Conservation (phyloP, 2,113 vertebrate species). For the Larimichthys crocea region DNA sequence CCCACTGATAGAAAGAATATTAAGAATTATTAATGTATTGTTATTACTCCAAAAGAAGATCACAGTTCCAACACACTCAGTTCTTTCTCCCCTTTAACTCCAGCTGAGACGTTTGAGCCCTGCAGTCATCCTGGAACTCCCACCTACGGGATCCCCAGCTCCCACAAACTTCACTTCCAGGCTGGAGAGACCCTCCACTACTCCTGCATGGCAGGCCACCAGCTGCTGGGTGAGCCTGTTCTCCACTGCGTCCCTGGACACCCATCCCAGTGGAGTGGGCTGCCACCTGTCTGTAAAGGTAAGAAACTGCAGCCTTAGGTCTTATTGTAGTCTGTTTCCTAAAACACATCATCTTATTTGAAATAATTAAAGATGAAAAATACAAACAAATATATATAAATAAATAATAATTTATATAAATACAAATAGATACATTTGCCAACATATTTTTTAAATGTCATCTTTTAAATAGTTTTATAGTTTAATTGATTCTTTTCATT, state of each 20-base stretch:
- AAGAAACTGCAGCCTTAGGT: slow-evolving; percentile 35
- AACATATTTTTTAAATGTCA: no score
- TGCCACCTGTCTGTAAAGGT: slow-evolving; percentile 93
- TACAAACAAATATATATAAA: background rate
- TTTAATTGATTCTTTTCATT: no score
- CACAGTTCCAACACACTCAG: background rate
- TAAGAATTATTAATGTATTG: background rate
- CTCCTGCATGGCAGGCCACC: slow-evolving; percentile 88
- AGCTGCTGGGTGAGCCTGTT: slow-evolving; percentile 89
- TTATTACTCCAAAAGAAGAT: background rate
- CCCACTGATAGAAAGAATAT: background rate
- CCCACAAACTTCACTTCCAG: slow-evolving; percentile 88
- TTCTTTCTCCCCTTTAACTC: slow-evolving; percentile 32
- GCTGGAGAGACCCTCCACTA: slow-evolving; percentile 89
- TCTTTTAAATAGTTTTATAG: no score
- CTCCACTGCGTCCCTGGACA: slow-evolving; percentile 92
- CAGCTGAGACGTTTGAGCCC: slow-evolving; percentile 90
- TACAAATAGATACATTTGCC: background rate
- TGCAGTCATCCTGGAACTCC: slow-evolving; percentile 91
- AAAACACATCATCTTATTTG: no score
- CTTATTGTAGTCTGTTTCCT: background rate
- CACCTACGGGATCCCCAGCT: slow-evolving; percentile 86
- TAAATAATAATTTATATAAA: no score
- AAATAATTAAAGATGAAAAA: background rate
- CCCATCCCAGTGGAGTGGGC: slow-evolving; percentile 92